Conservation (phyloP, 2,888 invertebrate genomes). For the Drosophila rubida region DNA sequence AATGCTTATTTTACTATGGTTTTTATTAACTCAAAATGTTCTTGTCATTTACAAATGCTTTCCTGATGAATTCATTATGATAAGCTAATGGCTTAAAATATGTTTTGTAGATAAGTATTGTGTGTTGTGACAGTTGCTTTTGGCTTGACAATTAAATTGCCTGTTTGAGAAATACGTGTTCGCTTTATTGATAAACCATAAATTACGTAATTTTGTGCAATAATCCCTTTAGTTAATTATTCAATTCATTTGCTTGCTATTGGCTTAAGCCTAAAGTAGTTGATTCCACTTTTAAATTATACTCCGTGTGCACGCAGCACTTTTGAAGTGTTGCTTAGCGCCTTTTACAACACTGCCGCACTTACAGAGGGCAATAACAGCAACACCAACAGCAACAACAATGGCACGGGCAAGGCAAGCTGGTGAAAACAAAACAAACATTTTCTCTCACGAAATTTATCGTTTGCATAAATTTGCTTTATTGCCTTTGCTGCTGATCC, state of each 20-base stretch:
- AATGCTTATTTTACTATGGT: no score
- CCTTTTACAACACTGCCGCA: constrained; percentile 65
- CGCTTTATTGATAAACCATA: background rate
- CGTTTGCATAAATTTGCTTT: constrained; percentile 84
- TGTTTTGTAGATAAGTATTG: background rate
- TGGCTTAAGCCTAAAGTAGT: background rate
- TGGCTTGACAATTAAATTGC: no score
- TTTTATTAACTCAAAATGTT: no score
- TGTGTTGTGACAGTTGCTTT: no score
- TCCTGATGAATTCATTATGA: no score
- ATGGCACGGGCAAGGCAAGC: constrained; percentile 19
- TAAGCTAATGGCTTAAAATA: no score
- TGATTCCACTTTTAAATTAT: constrained; percentile 1
- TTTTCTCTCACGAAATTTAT: constrained; percentile 81
- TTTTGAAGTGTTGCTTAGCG: constrained; percentile 58
- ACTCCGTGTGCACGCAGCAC: constrained; percentile 2
- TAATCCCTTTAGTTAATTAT: background rate
- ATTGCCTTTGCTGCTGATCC: constrained; percentile 63
- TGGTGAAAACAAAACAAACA: constrained; percentile 76
- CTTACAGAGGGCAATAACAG: constrained; percentile 31
- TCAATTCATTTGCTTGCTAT: background rate
- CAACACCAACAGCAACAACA: constrained; percentile 27
- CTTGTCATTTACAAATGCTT: no score
- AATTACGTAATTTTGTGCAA: background rate
- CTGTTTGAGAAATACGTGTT: background rate